Base-by-base conservation (phyloP, 2,888 invertebrate species). In the Zhuqinia jingwanae region DNA sequence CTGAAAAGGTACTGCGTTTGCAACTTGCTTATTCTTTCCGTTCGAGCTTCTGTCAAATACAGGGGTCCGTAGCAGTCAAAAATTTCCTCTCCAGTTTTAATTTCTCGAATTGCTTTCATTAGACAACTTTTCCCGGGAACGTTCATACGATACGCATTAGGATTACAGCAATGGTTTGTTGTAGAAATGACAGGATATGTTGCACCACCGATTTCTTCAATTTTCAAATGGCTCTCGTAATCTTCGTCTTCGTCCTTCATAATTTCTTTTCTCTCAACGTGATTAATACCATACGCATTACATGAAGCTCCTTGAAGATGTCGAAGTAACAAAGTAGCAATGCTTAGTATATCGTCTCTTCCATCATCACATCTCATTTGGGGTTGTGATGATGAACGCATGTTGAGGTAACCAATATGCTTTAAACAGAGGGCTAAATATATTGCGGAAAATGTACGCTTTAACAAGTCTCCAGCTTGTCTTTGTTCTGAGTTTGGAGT, bases 61-160 rank as follows among this genome's bases (percentile, higher is more conserved):
- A 92, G 92, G 11, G 92, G 93, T 15, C 93, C 93, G 80, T 93
- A 93, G 78, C 93, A 93, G 88, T 93, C 93, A 1, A 93, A 90
- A 36, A 93, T 92, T 89, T 93, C 93, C 17, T 91, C 91, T 13
- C 93, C 93, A 82, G 92, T 91, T 27, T 90, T 89, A 70, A 93
- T 93, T 60, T 92, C 92, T 87, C 87, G 77, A 1, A 91, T 88
- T 5, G 92, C 89, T 30, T 91, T 90, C 6, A 92, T 91, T 10
- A 92, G 87, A 85, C 92, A 92, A 13, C 83, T 53, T 30, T 88
- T 90, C 2, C 92, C 92, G 2, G 84, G 84, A 20, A 88, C 68
- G 50, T 91, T 91, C 89, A 93, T 93, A 10, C 93, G 92, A 17
- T 92, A 92, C 2, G 93, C 91, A 87, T 93, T 93, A 1, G 93